phyloP scores from a whole-genome alignment of 2,797 vertebrate species.

The Sitta carolinensis region DNA sequence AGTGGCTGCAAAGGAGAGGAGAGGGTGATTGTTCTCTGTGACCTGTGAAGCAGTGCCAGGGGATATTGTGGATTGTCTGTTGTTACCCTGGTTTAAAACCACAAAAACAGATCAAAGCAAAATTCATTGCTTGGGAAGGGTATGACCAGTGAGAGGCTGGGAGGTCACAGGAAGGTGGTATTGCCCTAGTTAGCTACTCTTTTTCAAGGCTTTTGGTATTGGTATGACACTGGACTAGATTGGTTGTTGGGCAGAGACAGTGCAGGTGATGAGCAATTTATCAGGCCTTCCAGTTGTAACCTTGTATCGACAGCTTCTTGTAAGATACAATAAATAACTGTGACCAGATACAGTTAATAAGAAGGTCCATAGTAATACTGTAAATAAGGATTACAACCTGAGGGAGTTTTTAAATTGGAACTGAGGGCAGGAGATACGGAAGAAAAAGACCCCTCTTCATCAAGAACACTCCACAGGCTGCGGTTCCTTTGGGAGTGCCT shows the following conservation, averaged over 20 bases:
- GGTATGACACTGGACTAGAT: not conserved
- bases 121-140: not conserved
- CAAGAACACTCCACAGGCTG: fast-evolving
- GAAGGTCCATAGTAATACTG: not conserved
- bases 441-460: fast-evolving
- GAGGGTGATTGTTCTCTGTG: not conserved
- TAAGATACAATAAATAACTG: not conserved
- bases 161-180: not conserved
- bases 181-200: fast-evolving
- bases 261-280: not conserved
- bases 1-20: not conserved
- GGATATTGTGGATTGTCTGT: not conserved
- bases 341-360: fast-evolving
- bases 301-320: not conserved
- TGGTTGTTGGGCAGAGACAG: not conserved
- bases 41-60: not conserved
- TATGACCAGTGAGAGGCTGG: not conserved
- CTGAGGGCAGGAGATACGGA: not conserved
- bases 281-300: not conserved
- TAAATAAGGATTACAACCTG: not conserved
- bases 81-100: not conserved
- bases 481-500: not conserved
- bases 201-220: not conserved
- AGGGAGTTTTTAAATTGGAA: not conserved
- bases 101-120: not conserved